Evolutionary conservation across 2,113 vertebrate species (phyloP).

Genomic region (Emydocephalus ijimae): DNA sequence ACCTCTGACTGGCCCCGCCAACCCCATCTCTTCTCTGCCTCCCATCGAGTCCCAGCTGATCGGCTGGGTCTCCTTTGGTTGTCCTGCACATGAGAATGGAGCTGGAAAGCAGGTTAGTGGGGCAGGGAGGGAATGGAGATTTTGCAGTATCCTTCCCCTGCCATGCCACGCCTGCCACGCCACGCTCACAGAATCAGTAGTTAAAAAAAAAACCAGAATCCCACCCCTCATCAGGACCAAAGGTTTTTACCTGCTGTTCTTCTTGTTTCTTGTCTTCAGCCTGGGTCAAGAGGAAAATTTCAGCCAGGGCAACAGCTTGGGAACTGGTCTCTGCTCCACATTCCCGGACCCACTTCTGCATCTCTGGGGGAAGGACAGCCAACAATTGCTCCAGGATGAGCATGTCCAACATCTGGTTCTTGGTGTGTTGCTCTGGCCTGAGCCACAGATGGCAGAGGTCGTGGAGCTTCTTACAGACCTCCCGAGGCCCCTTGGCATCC

Average conservation of each 20-base stretch:
- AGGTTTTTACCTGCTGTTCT: not conserved
- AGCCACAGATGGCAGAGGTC: conserved; percentile 10
- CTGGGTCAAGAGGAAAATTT: not conserved
- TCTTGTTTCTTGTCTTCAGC: not conserved
- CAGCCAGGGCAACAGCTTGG: conserved; percentile 3
- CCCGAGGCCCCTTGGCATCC: not conserved
- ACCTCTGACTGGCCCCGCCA: too few relatives aligned
- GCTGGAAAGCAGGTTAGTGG: too few relatives aligned
- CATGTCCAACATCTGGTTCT: not conserved
- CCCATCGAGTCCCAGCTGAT: too few relatives aligned
- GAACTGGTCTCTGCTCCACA: not conserved
- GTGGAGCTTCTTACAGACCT: not conserved
- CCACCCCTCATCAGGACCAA: not conserved
- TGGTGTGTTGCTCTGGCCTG: not conserved
- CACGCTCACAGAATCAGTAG: too few relatives aligned
- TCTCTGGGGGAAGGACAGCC: not conserved
- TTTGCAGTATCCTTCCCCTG: too few relatives aligned
- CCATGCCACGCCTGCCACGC: too few relatives aligned
- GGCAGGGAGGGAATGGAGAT: too few relatives aligned
- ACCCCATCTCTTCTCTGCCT: too few relatives aligned
- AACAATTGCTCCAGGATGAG: conserved; percentile 7
- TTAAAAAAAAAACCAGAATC: too few relatives aligned
- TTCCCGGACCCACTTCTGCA: conserved; percentile 1
- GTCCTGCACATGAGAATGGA: too few relatives aligned
- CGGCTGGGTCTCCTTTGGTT: too few relatives aligned